Conservation (phyloP, 2,113 vertebrate species). For the Sylvilagus bachmani region DNA sequence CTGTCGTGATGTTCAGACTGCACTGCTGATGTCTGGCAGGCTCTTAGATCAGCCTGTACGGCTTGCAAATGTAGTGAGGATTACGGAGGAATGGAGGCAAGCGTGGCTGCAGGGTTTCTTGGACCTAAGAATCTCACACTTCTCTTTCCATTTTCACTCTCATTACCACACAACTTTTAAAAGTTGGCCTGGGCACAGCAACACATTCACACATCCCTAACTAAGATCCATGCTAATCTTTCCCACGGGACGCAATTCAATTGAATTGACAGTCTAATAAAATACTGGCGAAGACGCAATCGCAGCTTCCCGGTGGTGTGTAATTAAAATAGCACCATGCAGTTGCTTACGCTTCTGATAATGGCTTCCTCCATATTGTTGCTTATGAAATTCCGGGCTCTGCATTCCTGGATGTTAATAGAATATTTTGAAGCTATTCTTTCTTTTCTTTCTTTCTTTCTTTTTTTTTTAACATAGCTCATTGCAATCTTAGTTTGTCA, state of each 20-base stretch:
- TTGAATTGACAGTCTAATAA: conserved; percentile 81
- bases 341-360: conserved; percentile 70
- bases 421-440: background rate
- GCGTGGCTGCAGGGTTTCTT: conserved; percentile 60
- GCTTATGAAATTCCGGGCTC: conserved; percentile 38
- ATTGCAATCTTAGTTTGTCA: background rate
- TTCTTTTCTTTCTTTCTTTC: background rate
- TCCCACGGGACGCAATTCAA: conserved; percentile 74
- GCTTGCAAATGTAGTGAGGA: conserved; percentile 35
- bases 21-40: background rate
- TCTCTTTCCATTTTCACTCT: conserved; percentile 71
- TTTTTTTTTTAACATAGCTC: background rate
- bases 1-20: background rate
- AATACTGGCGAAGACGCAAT: conserved; percentile 77
- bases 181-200: conserved; percentile 76
- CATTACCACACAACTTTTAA: conserved; percentile 80
- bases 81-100: background rate
- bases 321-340: conserved; percentile 80
- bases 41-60: conserved; percentile 7
- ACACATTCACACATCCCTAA: conserved; percentile 77
- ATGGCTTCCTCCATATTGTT: conserved; percentile 63
- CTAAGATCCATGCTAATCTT: conserved; percentile 80
- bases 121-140: conserved; percentile 72
- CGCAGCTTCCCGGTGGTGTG: conserved; percentile 69
- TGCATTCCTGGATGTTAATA: conserved; percentile 39